phyloP scores from a whole-genome alignment of 2,113 vertebrate genomes.

The Anguilla japonica region DNA sequence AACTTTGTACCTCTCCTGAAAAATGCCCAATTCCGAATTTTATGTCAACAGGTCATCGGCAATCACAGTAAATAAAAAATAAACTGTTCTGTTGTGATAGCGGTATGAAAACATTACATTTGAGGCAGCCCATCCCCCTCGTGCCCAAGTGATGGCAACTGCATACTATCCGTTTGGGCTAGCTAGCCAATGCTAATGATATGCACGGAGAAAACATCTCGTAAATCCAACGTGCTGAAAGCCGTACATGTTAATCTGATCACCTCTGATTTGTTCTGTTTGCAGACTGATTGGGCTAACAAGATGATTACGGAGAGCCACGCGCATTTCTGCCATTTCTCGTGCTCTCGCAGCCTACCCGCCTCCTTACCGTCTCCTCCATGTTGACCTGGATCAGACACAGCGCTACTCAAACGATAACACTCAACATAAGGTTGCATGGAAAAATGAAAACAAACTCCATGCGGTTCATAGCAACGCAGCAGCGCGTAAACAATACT shows the following conservation, averaged over 20 bases:
- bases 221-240: not conserved
- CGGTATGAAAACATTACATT: not conserved
- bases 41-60: not conserved
- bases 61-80: not conserved
- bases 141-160: not conserved
- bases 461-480: not conserved
- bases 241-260: not conserved
- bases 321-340: not conserved
- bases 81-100: not conserved
- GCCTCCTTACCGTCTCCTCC: constrained; percentile 6
- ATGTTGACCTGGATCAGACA: constrained; percentile 19
- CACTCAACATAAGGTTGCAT: not conserved
- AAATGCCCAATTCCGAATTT: too few relatives aligned
- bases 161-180: not conserved
- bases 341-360: not conserved
- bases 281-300: not conserved
- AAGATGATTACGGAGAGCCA: not conserved
- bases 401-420: constrained; percentile 1
- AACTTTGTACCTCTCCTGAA: too few relatives aligned
- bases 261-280: not conserved
- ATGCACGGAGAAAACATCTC: not conserved
- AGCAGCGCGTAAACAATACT: not conserved
- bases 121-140: not conserved
- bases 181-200: not conserved
- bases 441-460: not conserved